A percentile compares a stretch with the other conserved stretches of the same genome.
Evolutionary conservation across 1,140 invertebrate species (phyloP).

Genomic region (Bombyx mandarina): DNA sequence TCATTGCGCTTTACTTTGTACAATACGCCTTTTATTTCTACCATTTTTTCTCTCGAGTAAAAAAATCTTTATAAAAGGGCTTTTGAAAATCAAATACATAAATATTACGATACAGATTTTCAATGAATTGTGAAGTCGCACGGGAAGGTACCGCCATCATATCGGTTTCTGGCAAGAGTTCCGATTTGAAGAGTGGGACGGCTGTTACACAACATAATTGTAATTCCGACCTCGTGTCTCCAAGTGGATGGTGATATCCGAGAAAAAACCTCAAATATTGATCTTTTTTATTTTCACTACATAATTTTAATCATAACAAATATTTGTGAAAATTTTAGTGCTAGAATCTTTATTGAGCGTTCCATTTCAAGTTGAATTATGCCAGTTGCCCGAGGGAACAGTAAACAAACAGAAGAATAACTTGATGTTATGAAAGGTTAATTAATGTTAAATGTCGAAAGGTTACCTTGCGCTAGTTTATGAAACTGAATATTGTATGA

Average conservation of each 20-base stretch:
- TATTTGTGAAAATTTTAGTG: too few species aligned
- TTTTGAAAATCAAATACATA: too few species aligned
- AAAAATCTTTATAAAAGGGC: slow-evolving; percentile 30
- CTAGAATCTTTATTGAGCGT: background rate
- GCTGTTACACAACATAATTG: too few species aligned
- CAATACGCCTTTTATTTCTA: slow-evolving; percentile 52
- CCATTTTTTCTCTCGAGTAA: slow-evolving; percentile 33
- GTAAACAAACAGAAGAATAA: slow-evolving; percentile 14
- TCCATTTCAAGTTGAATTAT: slow-evolving; percentile 3
- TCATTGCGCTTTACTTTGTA: slow-evolving; percentile 46
- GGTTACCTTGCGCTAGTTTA: slow-evolving; percentile 19
- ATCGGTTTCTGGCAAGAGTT: too few species aligned
- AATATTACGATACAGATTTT: too few species aligned
- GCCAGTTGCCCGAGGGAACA: background rate
- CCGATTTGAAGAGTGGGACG: too few species aligned
- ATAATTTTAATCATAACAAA: too few species aligned
- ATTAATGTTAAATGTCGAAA: slow-evolving; percentile 18
- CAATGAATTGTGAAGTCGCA: too few species aligned
- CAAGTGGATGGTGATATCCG: slow-evolving; percentile 1
- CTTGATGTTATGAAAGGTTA: slow-evolving; percentile 14
- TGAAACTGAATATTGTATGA: slow-evolving; percentile 9
- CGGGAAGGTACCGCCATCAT: too few species aligned
- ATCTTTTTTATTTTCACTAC: too few species aligned
- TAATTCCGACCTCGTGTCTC: background rate
- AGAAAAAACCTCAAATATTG: background rate